Evolutionary conservation across 2,888 invertebrate genomes (phyloP).

Genomic region (Sipha maydis): DNA sequence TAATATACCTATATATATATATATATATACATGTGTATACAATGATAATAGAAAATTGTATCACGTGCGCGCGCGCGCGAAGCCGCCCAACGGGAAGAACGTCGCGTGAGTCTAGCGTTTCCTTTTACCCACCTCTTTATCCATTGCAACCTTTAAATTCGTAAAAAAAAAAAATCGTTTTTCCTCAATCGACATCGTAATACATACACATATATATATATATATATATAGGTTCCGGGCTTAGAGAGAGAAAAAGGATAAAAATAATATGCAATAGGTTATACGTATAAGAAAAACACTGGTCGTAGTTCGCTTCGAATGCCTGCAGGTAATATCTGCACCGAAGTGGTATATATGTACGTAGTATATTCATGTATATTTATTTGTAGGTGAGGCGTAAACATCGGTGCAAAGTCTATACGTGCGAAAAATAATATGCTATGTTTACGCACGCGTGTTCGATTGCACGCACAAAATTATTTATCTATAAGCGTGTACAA

Average conservation of each 20-base stretch:
- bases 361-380: not conserved
- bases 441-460: not conserved
- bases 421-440: not conserved
- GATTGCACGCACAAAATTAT: no score
- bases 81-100: not conserved
- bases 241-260: not conserved
- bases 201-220: not conserved
- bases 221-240: not conserved
- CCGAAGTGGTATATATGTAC: not conserved
- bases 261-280: not conserved
- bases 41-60: slow-evolving; percentile 31
- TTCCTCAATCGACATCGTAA: not conserved
- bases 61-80: slow-evolving; percentile 37
- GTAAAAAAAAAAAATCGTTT: not conserved
- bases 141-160: not conserved
- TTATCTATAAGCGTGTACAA: no score
- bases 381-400: not conserved
- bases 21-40: not conserved
- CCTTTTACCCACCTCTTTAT: not conserved
- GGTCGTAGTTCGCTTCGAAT: not conserved
- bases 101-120: not conserved
- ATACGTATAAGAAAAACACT: not conserved
- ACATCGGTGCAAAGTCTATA: not conserved
- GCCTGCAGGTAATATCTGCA: not conserved
- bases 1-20: not conserved